These are phyloP conservation scores for Aphelenchoides avenae DNA, from an alignment of 1,140 invertebrate genomes.

Conservation along the genomic window DNA sequence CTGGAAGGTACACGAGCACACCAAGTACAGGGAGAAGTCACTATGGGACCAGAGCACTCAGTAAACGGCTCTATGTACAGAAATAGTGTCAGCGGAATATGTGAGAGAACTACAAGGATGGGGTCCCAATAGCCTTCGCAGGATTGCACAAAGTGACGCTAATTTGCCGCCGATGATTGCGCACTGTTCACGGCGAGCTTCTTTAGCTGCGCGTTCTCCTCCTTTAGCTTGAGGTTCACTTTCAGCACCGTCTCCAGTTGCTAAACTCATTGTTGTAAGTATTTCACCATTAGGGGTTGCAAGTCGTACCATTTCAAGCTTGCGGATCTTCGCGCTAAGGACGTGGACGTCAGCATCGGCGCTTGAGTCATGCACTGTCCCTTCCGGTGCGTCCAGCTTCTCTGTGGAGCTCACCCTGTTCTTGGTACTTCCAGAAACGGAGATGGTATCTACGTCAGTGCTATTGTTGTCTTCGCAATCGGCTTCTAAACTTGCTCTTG, in stretches of 20 bases:
- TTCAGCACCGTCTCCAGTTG: conserved; percentile 30
- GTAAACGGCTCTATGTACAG: too few relatives aligned
- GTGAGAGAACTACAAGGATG: too few relatives aligned
- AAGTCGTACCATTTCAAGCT: conserved; percentile 20
- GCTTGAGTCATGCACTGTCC: conserved; percentile 1
- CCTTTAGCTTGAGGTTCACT: conserved; percentile 27
- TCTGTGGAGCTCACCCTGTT: background rate
- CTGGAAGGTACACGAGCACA: too few relatives aligned
- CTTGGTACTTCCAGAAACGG: conserved; percentile 27
- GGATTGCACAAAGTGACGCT: too few relatives aligned
- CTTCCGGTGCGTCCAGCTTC: conserved; percentile 5
- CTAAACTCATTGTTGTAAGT: conserved; percentile 13
- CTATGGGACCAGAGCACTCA: too few relatives aligned
- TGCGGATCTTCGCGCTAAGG: conserved; percentile 11
- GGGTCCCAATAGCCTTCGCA: too few relatives aligned
- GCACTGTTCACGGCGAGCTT: conserved; percentile 3
- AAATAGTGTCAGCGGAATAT: too few relatives aligned
- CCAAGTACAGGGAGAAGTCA: too few relatives aligned
- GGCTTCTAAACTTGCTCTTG: conserved; percentile 16
- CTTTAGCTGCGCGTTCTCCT: conserved; percentile 34
- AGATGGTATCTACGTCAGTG: conserved; percentile 33
- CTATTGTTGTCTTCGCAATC: conserved; percentile 34
- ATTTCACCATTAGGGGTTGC: background rate
- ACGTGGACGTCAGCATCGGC: conserved; percentile 4
- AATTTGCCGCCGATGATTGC: too few relatives aligned